A percentile compares a stretch with the other conserved stretches of the same genome.
Evolutionary conservation across 2,888 invertebrate species (phyloP).

Genomic region (Pachydiplax longipennis): DNA sequence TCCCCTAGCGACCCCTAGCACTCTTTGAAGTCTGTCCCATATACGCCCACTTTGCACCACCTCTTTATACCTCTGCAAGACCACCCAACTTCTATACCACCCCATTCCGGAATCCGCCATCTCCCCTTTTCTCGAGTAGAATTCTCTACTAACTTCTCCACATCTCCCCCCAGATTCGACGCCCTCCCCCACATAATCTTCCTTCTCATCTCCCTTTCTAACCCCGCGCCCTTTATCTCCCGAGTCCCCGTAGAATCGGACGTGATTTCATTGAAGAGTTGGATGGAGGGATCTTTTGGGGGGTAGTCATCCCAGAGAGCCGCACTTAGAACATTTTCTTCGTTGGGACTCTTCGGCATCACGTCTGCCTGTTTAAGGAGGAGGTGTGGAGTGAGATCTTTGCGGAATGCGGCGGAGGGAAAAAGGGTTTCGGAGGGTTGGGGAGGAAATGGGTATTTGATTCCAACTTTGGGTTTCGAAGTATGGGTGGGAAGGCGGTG

Average conservation of each 20-base stretch:
- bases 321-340: slow-evolving; percentile 2
- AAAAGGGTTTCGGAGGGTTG: neutral
- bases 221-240: neutral
- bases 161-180: neutral
- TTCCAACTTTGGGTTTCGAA: neutral
- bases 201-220: neutral
- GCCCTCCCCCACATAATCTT: neutral
- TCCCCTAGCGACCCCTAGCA: neutral
- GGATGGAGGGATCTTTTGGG: neutral
- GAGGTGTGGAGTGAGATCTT: neutral
- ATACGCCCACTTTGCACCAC: neutral
- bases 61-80: neutral
- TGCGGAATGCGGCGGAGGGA: neutral
- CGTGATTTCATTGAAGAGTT: slow-evolving; percentile 35
- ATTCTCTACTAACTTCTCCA: neutral
- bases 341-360: slow-evolving; percentile 2
- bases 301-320: neutral
- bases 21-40: neutral
- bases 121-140: neutral
- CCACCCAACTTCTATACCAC: neutral
- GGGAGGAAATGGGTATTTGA: neutral
- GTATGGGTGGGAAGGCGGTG: neutral
- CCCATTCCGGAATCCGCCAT: neutral
- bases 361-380: slow-evolving; percentile 22
- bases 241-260: slow-evolving; percentile 8